A percentile compares a stretch with the other conserved stretches of the same genome.
Evolutionary conservation across 1,140 invertebrate species (phyloP).

Genomic region (Orchesella cincta): DNA sequence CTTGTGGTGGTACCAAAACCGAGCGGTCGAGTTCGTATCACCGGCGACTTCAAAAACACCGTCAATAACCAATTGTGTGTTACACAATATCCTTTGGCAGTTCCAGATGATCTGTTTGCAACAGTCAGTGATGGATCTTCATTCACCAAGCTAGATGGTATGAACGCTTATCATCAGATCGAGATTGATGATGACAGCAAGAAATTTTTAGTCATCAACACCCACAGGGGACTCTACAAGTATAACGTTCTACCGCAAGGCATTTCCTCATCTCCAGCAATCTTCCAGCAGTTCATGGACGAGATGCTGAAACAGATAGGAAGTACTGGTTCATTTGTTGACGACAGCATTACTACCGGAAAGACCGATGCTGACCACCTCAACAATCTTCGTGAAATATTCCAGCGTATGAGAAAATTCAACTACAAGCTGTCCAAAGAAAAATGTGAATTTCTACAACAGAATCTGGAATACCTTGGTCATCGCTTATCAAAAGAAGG

Average conservation of each 20-base stretch:
- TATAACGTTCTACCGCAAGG: constrained; percentile 53
- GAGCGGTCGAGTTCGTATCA: constrained; percentile 30
- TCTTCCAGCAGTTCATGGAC: constrained; percentile 47
- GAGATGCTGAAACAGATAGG: constrained; percentile 48
- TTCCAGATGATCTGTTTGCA: constrained; percentile 30
- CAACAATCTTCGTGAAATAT: constrained; percentile 48
- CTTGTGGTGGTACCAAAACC: background rate
- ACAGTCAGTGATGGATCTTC: constrained; percentile 23
- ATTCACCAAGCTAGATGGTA: constrained; percentile 55
- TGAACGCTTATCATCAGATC: constrained; percentile 56
- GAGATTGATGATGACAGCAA: constrained; percentile 53
- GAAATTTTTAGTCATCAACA: constrained; percentile 51
- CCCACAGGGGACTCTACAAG: constrained; percentile 53
- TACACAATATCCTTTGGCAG: constrained; percentile 23
- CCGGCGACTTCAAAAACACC: constrained; percentile 33
- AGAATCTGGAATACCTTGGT: constrained; percentile 55
- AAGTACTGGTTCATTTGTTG: constrained; percentile 47
- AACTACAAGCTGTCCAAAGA: constrained; percentile 39
- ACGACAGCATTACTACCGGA: constrained; percentile 52
- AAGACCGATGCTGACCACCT: constrained; percentile 42
- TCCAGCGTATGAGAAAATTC: constrained; percentile 34
- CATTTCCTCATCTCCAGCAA: constrained; percentile 50
- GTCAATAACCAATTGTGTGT: constrained; percentile 31
- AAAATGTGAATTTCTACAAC: constrained; percentile 54
- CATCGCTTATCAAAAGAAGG: constrained; percentile 54